Evolutionary conservation across 2,113 vertebrate species (phyloP), one percentile per base, ranked within the genome.

Genomic region (Bos javanicus): DNA sequence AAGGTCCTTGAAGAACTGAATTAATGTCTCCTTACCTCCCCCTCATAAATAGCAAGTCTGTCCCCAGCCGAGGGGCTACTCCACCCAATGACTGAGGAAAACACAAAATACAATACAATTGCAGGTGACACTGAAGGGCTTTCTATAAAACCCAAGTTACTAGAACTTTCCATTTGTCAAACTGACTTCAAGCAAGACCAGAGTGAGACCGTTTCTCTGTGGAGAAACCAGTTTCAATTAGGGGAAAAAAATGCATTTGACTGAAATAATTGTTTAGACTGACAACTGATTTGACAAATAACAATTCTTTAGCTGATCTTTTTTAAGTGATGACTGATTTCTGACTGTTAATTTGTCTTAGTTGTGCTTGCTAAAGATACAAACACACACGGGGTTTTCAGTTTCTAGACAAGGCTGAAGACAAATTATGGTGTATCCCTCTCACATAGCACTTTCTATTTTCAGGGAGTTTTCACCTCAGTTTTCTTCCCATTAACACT

Each of bases 261-360:
- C 39, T 76, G 50, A 92, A 96, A 85, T 80, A 87, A 96, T 90
- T 93, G 87, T 94, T 92, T 84, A 93, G 90, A 93, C 23, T 85
- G 74, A 92, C 14, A 64, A 87, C 48, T 74, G 11, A 94, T 57
- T 84, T 96, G 91, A 96, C 92, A 94, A 91, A 91, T 93, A 64
- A 96, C 11, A 19, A 56, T 86, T 95, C 67, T 48, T 48, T n/a
- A 54, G 59, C 50, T 96, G 21, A 28, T 60, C 95, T 93, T 95
- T 82, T 59, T 48, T 3, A 76, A 60, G 46, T 11, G 8, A 60
- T 84, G 52, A 87, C 64, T 82, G 84, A 89, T 94, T 95, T 90
- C 82, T 96, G 87, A 81, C 43, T 87, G 48, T 95, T 94, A 95
- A 43, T 96, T 92, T 84, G 23, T 97, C 60, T 94, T 46, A 1